Conservation (phyloP, 2,113 vertebrate genomes). For the Heptranchias perlo region DNA sequence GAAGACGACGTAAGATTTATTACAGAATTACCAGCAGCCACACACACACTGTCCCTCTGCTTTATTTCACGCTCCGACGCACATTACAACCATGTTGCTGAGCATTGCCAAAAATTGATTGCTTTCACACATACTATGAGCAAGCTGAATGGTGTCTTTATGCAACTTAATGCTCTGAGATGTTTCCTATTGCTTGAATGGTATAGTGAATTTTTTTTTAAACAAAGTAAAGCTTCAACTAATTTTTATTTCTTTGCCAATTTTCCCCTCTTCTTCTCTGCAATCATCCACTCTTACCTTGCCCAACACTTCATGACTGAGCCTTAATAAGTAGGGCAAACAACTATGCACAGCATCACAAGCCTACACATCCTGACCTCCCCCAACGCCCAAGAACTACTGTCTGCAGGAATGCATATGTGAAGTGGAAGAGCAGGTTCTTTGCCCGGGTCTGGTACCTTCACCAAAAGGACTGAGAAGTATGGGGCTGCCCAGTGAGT, state of each 20-base stretch:
- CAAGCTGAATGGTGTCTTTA: not conserved
- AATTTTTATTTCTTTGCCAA: not conserved
- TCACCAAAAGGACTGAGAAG: slow-evolving; percentile 88
- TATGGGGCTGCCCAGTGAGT: slow-evolving; percentile 52
- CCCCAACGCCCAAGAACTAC: slow-evolving; percentile 59
- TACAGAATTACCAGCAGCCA: not conserved
- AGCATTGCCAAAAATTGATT: not conserved
- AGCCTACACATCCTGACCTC: not conserved
- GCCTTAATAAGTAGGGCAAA: not conserved
- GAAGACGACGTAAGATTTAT: slow-evolving; percentile 31
- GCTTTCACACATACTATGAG: not conserved
- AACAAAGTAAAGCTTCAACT: not conserved
- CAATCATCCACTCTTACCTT: not conserved
- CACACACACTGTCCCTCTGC: slow-evolving; percentile 22
- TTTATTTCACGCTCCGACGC: not conserved
- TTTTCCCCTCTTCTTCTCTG: too few relatives aligned
- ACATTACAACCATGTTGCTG: slow-evolving; percentile 9
- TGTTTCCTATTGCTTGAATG: not conserved
- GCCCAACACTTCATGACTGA: not conserved
- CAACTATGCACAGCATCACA: not conserved
- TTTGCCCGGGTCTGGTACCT: slow-evolving; percentile 71
- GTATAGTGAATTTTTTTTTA: not conserved
- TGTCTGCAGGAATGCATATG: slow-evolving; percentile 86
- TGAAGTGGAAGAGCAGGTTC: slow-evolving; percentile 86
- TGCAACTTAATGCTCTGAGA: not conserved